Percentiles rank a stretch among this genome's conserved stretches.
Evolutionary conservation across 2,888 invertebrate genomes (phyloP).

Genomic region (Hydriomena furcata): DNA sequence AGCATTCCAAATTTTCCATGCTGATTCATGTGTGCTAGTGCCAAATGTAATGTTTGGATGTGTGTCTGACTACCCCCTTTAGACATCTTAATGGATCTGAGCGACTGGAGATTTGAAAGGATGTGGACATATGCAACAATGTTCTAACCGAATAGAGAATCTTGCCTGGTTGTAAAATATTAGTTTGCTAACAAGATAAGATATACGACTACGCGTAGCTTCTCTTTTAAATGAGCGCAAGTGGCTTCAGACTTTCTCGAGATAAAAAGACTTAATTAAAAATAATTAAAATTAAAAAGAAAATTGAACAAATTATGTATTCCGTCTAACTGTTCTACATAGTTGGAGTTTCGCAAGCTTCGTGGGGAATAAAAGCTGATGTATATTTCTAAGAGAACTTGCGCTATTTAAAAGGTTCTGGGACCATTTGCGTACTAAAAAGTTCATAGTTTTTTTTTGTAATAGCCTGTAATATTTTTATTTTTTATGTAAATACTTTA

Average conservation of each 20-base stretch:
- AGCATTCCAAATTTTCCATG: too few relatives aligned
- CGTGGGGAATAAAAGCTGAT: background rate
- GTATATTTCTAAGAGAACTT: background rate
- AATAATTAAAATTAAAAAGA: constrained; percentile 8
- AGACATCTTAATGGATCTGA: too few relatives aligned
- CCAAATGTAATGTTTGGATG: too few relatives aligned
- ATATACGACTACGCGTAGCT: background rate
- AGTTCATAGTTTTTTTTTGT: background rate
- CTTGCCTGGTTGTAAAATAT: background rate
- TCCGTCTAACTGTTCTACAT: constrained; percentile 1
- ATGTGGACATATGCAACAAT: too few relatives aligned
- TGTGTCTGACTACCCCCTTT: too few relatives aligned
- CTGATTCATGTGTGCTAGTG: too few relatives aligned
- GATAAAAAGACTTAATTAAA: constrained; percentile 5
- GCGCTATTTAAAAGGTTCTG: background rate
- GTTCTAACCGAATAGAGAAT: too few relatives aligned
- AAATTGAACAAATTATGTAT: constrained; percentile 8
- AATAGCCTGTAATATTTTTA: too few relatives aligned
- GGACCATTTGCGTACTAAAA: background rate
- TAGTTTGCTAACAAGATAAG: background rate
- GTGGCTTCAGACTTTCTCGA: background rate
- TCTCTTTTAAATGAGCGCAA: background rate
- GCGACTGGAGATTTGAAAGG: too few relatives aligned
- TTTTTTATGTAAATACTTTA: too few relatives aligned
- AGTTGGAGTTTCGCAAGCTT: constrained; percentile 1